phyloP scores from a whole-genome alignment of 2,888 invertebrate species.

The Drosophila pseudotalamancana region DNA sequence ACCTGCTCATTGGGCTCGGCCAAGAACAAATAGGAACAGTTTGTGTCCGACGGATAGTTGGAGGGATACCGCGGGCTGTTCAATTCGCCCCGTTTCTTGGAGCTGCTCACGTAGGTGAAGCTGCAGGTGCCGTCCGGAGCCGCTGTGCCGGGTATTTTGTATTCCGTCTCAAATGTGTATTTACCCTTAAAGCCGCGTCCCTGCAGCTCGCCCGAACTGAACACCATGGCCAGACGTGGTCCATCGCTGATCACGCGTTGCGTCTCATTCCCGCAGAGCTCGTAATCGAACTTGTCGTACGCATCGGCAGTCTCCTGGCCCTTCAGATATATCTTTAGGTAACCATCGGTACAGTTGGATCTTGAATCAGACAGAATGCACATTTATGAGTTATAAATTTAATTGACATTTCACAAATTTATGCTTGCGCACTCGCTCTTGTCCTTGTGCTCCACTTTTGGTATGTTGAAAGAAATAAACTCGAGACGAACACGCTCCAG shows the following conservation, averaged over 20 bases:
- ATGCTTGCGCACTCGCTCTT: conserved; percentile 90
- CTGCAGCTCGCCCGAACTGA: conserved; percentile 95
- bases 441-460: conserved; percentile 88
- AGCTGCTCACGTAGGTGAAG: conserved; percentile 95
- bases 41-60: conserved; percentile 97
- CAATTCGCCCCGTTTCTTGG: conserved; percentile 94
- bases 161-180: conserved; percentile 89
- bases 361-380: conserved; percentile 40
- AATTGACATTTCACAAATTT: background rate
- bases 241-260: conserved; percentile 94
- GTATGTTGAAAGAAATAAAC: conserved; percentile 95
- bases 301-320: conserved; percentile 96
- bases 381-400: background rate
- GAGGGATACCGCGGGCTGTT: conserved; percentile 98
- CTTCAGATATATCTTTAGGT: conserved; percentile 94
- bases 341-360: conserved; percentile 93
- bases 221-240: conserved; percentile 96
- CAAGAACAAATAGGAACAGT: conserved; percentile 96
- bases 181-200: conserved; percentile 93
- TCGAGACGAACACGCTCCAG: conserved; percentile 96
- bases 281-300: conserved; percentile 96
- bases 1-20: conserved; percentile 95
- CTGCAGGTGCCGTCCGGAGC: conserved; percentile 96
- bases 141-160: conserved; percentile 96
- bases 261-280: conserved; percentile 95